Evolutionary conservation across 2,888 invertebrate genomes (phyloP), one percentile per base, ranked within the genome.

Genomic region (Pediacus dermestoides): DNA sequence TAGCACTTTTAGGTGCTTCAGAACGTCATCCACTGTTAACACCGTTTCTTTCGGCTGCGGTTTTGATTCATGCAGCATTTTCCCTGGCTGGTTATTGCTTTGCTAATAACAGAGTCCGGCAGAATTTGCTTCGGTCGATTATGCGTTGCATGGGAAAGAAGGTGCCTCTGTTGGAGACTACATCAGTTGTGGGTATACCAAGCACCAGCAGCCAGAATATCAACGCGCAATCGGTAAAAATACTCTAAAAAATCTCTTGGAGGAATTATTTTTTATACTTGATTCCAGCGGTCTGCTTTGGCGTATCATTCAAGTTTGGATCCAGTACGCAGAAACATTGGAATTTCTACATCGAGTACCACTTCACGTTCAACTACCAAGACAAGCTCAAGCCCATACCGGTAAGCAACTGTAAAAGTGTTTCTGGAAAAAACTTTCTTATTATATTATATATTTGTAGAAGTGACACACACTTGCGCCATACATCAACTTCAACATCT

Each of bases 341-440:
- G 94, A 16, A 93, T 95, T 53, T 93, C 94, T 7, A 91, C 93
- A 1, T 92, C 93, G 0, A 92, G 92, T 42, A 95, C 94, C 0
- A 95, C 95, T 0, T 93, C 92, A 1, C 75, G 92, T 47, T 93
- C 93, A 16, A 94, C 94, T 0, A 92, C 89, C 31, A 95, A 94
- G 68, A 94, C 94, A 8, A 88, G 90, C 56, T 91, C 92, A 15
- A 91, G 92, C 67, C 91, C 92, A 6, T 94, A 93, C 63, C 82
- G 87, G 82, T 81, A 64, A 52, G 42, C 22, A 25, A 22, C 4
- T 13, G 8, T n/a, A 9, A 32, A 26, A 11, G n/a, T 3, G 21
- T 35, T 39, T 33, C n/a, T n/a, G n/a, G n/a, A n/a, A n/a, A n/a
- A n/a, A n/a, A n/a, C n/a, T n/a, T n/a, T 16, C 31, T 37, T 18